Evolutionary conservation across 2,797 vertebrate species (phyloP), one percentile per base, ranked within the genome.

Genomic region (Poecile montanus): DNA sequence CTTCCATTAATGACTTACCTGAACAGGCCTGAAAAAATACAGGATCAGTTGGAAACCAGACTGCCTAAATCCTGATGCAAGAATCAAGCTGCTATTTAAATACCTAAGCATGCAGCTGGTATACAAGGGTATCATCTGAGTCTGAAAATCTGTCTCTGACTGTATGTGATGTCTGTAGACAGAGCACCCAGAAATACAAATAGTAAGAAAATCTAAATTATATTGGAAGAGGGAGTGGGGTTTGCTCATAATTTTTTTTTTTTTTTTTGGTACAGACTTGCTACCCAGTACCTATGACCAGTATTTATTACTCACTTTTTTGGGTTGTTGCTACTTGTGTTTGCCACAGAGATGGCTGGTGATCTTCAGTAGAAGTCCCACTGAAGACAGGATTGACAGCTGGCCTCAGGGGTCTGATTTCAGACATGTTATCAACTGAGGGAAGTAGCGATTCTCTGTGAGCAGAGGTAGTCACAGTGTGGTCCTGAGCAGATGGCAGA

Each of bases 231-330:
- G 10, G 2, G 20, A 66, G 15, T n/a, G 30, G 15, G 20, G 32
- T 51, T 66, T 89, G 17, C 13, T 66, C 0, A 1, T 50, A 13
- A 0, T 0, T 27, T 53, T 16, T 40, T 38, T 38, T 38, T 70
- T n/a, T n/a, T 14, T 13, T 84, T 81, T 51, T 61, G 10, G 16
- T 57, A 42, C 34, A 72, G 71, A 27, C 22, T 44, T 60, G 25
- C 38, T 62, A 42, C 20, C 38, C 2, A 1, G 1, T 42, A 42
- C 16, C 17, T 42, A 26, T 15, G 10, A 48, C 32, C 22, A 79
- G 45, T 50, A 67, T 79, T 60, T 42, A 32, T 62, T 67, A 50
- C 72, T 72, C 79, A 96, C 95, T 71, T 92, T 92, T 96, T 29
- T 15, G 51, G n/a, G 40, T 48, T 86, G 63, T 67, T 61, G 44